These are phyloP conservation scores for Zygaena filipendulae DNA, from an alignment of 2,888 invertebrate genomes.

Conservation along the genomic window DNA sequence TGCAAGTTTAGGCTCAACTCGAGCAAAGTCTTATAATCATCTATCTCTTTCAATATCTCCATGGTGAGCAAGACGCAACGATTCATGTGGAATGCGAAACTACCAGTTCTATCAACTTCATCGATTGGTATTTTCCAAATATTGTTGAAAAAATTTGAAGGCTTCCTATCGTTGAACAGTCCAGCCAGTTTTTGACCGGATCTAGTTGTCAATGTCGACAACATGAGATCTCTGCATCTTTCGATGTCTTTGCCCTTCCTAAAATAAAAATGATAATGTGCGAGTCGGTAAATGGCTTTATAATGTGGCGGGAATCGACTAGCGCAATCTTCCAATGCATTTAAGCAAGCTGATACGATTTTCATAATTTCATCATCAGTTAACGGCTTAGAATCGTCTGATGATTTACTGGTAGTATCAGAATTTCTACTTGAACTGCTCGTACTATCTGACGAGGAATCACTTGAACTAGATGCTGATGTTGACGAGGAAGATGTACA, in stretches of 20 bases:
- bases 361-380: conserved; percentile 65
- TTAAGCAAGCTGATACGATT: conserved; percentile 75
- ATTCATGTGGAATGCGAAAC: conserved; percentile 91
- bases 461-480: conserved; percentile 67
- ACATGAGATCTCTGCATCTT: conserved; percentile 76
- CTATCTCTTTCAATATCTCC: conserved; percentile 81
- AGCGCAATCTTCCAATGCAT: conserved; percentile 86
- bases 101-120: conserved; percentile 93
- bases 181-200: conserved; percentile 78
- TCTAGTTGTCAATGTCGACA: conserved; percentile 75
- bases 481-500: conserved; percentile 53
- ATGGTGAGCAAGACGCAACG: conserved; percentile 84
- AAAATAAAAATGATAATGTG: conserved; percentile 83
- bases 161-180: conserved; percentile 86
- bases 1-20: conserved; percentile 83
- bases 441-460: conserved; percentile 60
- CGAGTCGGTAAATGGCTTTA: conserved; percentile 89
- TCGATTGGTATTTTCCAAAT: conserved; percentile 92
- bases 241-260: conserved; percentile 74
- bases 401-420: conserved; percentile 53
- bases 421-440: conserved; percentile 66
- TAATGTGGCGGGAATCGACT: conserved; percentile 91
- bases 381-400: conserved; percentile 41
- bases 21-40: conserved; percentile 82
- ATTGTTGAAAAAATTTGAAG: conserved; percentile 90